Conservation (phyloP, 1,140 invertebrate species). For the Formica selysi region DNA sequence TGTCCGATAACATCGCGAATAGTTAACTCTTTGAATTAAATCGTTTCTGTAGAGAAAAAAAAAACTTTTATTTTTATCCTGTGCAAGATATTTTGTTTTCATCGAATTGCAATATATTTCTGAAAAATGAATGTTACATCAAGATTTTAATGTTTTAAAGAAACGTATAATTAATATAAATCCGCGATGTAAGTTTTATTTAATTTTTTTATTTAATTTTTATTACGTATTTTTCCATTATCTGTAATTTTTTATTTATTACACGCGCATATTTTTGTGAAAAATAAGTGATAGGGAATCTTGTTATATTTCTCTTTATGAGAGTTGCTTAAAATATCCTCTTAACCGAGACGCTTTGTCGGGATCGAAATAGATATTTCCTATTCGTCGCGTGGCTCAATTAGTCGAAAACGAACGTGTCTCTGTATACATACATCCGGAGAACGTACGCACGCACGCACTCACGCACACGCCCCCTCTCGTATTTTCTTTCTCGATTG, state of each 20-base stretch:
- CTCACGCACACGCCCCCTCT: neutral
- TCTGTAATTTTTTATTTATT: neutral
- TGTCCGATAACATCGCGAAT: neutral
- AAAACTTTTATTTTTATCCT: neutral
- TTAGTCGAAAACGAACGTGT: slow-evolving; percentile 55
- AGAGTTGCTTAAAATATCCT: slow-evolving; percentile 24
- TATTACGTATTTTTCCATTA: neutral
- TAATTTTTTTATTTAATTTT: slow-evolving; percentile 6
- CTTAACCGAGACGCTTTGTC: neutral
- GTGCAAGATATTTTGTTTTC: neutral
- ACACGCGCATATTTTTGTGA: neutral
- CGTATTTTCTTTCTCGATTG: slow-evolving; percentile 65
- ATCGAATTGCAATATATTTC: neutral
- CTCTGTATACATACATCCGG: neutral
- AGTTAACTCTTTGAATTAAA: neutral
- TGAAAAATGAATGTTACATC: too few species aligned
- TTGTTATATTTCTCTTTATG: neutral
- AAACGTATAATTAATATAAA: slow-evolving; percentile 16
- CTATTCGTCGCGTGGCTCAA: slow-evolving; percentile 55
- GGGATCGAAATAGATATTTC: slow-evolving; percentile 7
- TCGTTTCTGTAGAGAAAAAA: neutral
- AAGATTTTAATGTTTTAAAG: neutral
- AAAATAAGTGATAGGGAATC: neutral
- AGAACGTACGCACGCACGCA: neutral
- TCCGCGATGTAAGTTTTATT: neutral